A percentile compares a stretch with the other conserved stretches of the same genome.
Conservation (phyloP, 2,113 vertebrate genomes). For the Pholis gunnellus region DNA sequence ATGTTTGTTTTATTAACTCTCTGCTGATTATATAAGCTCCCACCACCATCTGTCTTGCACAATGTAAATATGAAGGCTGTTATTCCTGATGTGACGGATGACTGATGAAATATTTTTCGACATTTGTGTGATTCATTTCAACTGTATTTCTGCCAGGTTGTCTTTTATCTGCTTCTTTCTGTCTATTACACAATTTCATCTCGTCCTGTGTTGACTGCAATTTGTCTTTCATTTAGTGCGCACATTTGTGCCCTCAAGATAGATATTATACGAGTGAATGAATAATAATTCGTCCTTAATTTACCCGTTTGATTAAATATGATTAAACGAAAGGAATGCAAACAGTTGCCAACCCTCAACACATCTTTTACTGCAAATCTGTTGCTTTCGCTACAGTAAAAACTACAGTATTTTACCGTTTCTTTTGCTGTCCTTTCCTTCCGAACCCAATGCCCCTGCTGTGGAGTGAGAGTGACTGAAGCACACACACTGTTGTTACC, state of each 20-base stretch:
- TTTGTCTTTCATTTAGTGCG: not conserved
- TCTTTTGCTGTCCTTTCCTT: not conserved
- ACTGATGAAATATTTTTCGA: not conserved
- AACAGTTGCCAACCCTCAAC: not conserved
- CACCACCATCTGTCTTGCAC: not conserved
- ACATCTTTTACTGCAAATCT: not conserved
- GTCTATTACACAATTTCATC: not conserved
- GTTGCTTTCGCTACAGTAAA: not conserved
- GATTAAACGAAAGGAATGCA: not conserved
- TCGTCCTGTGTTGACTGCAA: no score
- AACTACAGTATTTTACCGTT: not conserved
- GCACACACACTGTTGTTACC: not conserved
- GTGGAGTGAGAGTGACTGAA: not conserved
- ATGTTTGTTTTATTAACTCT: constrained; percentile 39
- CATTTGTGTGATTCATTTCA: not conserved
- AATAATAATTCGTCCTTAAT: no score
- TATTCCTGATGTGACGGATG: constrained; percentile 2
- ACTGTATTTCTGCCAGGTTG: not conserved
- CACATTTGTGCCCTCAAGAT: not conserved
- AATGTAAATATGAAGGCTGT: constrained; percentile 15
- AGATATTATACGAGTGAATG: not conserved
- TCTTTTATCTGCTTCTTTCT: not conserved
- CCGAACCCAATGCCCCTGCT: not conserved
- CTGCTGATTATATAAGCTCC: constrained; percentile 13
- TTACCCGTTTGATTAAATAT: not conserved